Evolutionary conservation across 2,888 invertebrate genomes (phyloP), one percentile per base, ranked within the genome.

Genomic region (Deilephila elpenor): DNA sequence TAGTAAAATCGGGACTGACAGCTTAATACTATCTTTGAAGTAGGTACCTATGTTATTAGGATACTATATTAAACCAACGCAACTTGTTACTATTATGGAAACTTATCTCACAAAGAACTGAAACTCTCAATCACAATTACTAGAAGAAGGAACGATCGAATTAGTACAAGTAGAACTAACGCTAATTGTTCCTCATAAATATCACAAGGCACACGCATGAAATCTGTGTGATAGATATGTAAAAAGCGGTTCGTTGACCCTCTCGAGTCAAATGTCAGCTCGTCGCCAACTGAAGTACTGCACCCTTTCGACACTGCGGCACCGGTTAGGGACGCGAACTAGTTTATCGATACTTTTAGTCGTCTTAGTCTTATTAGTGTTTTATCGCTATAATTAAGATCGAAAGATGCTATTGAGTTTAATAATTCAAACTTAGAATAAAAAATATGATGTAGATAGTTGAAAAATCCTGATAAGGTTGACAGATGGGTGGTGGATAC

Each of bases 291-390:
- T 90, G 88, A 90, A 91, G 90, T 86, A 88, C 91, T 89, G 91
- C 92, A 90, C 92, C 92, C 93, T 93, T 91, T 92, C 93, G 92
- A 92, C 92, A 92, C 88, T 91, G 92, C 89, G 90, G 91, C 89
- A 89, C 87, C 88, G 77, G 75, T 29, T 84, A 92, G 92, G 80
- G 89, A 83, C 82, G 91, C 73, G 72, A 25, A 67, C 73, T 61
- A 70, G 73, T 72, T 75, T 80, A 80, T 85, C 84, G 85, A 87
- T 80, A 77, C 5, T 7, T 59, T 29, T 60, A 25, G 5, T 37
- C 34, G 34, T 1, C 1, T 7, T 7, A 6, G 6, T 6, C 7
- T 37, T 5, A 7, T 4, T 4, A 37, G 5, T 37, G 34, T 59
- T 59, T n/a, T 59, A 59, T n/a, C 19, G 19, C 4, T 37, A 37